Conservation (phyloP, 2,797 vertebrate species). For the Liasis olivaceus region DNA sequence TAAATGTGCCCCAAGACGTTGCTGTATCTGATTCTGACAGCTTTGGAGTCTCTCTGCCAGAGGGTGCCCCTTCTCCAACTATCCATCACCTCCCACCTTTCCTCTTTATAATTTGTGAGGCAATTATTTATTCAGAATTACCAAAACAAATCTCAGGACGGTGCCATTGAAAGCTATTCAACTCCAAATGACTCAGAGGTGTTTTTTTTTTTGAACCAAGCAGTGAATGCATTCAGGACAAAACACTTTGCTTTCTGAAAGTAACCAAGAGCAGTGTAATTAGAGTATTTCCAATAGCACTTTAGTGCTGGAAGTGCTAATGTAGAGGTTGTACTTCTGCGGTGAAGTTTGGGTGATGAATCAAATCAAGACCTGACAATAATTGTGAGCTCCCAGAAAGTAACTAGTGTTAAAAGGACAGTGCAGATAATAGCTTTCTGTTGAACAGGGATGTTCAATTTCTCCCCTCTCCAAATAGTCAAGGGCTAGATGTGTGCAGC, state of each 20-base stretch:
- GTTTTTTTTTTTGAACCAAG: background rate
- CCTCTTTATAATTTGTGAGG: background rate
- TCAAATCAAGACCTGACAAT: background rate
- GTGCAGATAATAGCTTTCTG: background rate
- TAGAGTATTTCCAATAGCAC: conserved; percentile 4
- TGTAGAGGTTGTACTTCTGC: background rate
- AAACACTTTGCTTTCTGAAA: background rate
- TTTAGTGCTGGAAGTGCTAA: background rate
- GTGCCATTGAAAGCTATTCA: background rate
- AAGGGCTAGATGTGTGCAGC: background rate
- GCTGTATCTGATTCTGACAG: background rate
- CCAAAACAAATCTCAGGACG: background rate
- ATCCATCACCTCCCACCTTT: background rate
- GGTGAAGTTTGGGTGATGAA: background rate
- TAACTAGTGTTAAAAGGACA: background rate
- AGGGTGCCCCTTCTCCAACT: background rate
- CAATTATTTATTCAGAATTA: background rate
- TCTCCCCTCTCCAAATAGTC: background rate
- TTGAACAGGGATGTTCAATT: background rate
- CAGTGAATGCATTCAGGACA: background rate
- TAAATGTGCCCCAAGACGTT: background rate
- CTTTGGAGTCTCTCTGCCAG: background rate
- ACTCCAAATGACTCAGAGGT: background rate
- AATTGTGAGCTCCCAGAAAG: background rate
- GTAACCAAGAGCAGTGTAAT: conserved; percentile 29